phyloP scores from a whole-genome alignment of 2,113 vertebrate genomes.

The Corydoras maculifer region DNA sequence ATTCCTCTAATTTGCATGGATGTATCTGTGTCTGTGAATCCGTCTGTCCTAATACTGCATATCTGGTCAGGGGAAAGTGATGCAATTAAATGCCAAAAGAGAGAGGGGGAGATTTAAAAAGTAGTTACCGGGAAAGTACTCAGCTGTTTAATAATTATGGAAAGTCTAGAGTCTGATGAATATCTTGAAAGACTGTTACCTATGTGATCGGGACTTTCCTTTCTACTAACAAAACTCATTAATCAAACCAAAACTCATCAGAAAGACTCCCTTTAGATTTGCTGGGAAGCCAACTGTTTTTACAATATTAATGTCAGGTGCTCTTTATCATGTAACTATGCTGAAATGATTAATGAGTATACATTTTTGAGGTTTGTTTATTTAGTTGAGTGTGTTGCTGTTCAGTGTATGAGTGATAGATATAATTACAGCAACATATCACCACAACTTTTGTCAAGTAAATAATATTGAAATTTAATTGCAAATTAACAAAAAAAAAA shows the following conservation, averaged over 20 bases:
- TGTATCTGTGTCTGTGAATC: background rate
- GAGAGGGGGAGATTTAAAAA: too few relatives aligned
- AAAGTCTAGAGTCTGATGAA: slow-evolving; percentile 9
- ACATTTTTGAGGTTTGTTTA: slow-evolving; percentile 48
- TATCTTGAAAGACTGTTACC: slow-evolving; percentile 24
- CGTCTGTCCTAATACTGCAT: background rate
- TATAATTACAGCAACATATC: slow-evolving; percentile 26
- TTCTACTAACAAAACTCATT: slow-evolving; percentile 50
- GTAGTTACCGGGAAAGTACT: too few relatives aligned
- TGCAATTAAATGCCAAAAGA: background rate
- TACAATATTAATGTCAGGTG: slow-evolving; percentile 59
- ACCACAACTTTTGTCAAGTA: slow-evolving; percentile 9
- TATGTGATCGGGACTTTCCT: slow-evolving; percentile 67
- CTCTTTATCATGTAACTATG: slow-evolving; percentile 57
- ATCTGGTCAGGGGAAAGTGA: slow-evolving; percentile 7
- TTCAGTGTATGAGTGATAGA: slow-evolving; percentile 12
- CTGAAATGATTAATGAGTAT: slow-evolving; percentile 55
- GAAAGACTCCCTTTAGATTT: slow-evolving; percentile 62
- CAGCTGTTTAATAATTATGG: too few relatives aligned
- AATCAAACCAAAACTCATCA: slow-evolving; percentile 64
- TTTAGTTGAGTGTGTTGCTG: slow-evolving; percentile 34
- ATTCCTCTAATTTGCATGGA: background rate
- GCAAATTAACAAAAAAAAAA: too few relatives aligned
- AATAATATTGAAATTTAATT: slow-evolving; percentile 11
- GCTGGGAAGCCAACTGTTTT: slow-evolving; percentile 60